Base-by-base conservation (phyloP, 37 sponge, comb jelly and placozoan genomes). In the Corticium candelabrum region DNA sequence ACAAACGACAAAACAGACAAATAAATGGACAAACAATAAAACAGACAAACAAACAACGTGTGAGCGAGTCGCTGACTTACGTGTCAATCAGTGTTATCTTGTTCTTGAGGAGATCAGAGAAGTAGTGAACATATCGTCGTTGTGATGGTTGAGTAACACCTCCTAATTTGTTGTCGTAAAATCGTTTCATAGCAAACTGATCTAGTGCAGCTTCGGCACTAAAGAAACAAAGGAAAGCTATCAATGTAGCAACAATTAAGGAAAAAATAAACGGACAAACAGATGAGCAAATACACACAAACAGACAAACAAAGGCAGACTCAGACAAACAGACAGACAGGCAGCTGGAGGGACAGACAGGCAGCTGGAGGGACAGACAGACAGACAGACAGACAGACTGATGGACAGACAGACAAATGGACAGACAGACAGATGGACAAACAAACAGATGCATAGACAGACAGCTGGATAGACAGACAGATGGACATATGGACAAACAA, bases 91-190 rank as follows among this genome's bases (percentile, higher is more conserved):
- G 85, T 41, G 75, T 79, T 1, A 90, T 80, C 73, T 93, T 88
- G 34, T 89, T 91, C 3, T 79, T 80, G 34, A 96, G 82, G 0
- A 96, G 77, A 68, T 93, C 91, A 72, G 80, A 74, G 82, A 96
- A 96, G 80, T 96, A 96, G 78, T 89, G 85, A 2, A 96, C 95
- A 79, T 94, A 94, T 77, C 90, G 82, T 67, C 91, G 84, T 76
- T 97, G 99, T 30, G 99, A 93, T 0, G 99, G 99, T 69, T 97
- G 99, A 0, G 91, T 97, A n/a, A 97, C 99, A 4, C 99, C 99
- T 1, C 85, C 87, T 15, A 74, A 34, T 74, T 87, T 93, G 69
- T 86, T 81, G 43, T 91, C 90, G 74, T 87, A 92, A 81, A 97
- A 97, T 0, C 99, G 76, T 82, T 94, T 93, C 88, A 89, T 93